These are phyloP conservation scores for Aspiorhynchus laticeps DNA, from an alignment of 2,113 vertebrate species.

Conservation along the genomic window DNA sequence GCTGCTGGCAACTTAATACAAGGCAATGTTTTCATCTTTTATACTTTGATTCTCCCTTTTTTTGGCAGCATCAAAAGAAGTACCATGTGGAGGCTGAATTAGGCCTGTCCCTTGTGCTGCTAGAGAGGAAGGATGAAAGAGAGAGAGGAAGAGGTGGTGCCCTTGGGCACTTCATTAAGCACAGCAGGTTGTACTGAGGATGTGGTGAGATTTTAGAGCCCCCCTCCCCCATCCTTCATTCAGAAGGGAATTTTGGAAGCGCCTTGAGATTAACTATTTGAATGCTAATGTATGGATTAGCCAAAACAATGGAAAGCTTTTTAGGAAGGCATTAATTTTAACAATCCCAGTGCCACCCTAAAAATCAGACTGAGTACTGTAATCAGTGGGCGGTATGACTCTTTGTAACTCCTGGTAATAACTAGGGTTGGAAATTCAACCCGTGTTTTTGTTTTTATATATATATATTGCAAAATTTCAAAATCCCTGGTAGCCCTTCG, in stretches of 20 bases:
- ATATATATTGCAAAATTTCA: too few relatives aligned
- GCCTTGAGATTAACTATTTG: neutral
- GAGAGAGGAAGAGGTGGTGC: neutral
- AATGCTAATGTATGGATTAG: slow-evolving; percentile 28
- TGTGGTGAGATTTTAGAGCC: slow-evolving; percentile 46
- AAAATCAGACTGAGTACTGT: neutral
- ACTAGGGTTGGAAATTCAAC: neutral
- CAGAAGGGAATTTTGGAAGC: slow-evolving; percentile 25
- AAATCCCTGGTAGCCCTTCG: too few relatives aligned
- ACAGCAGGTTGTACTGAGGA: slow-evolving; percentile 46
- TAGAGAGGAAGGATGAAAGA: neutral
- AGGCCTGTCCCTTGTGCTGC: neutral
- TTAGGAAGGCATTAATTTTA: neutral
- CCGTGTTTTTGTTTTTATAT: neutral
- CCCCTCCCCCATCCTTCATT: neutral
- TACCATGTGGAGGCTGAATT: slow-evolving; percentile 29
- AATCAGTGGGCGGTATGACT: neutral
- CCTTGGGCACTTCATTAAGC: slow-evolving; percentile 42
- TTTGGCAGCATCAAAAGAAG: slow-evolving; percentile 7
- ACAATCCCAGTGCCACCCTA: neutral
- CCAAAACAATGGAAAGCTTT: slow-evolving; percentile 9
- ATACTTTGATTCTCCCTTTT: neutral
- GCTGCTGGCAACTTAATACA: slow-evolving; percentile 20
- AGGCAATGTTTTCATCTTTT: neutral
- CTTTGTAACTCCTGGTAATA: neutral